These are phyloP conservation scores for Choreutis nemorana DNA, from an alignment of 2,888 invertebrate species.

Conservation along the genomic window DNA sequence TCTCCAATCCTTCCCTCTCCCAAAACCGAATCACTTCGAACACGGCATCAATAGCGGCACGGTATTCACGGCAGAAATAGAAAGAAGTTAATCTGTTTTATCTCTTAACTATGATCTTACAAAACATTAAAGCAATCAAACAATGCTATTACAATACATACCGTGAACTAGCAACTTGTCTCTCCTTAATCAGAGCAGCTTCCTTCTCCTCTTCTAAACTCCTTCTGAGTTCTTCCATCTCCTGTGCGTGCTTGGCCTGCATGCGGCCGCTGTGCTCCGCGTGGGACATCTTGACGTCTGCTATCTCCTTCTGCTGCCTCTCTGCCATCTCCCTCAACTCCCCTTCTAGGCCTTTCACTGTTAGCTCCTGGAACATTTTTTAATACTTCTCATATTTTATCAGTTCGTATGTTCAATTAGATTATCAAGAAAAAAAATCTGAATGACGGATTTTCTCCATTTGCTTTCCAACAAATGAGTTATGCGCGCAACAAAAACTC, in stretches of 20 bases:
- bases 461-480: neutral
- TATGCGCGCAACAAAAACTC: neutral
- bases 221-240: constrained; percentile 63
- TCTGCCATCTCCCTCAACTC: constrained; percentile 83
- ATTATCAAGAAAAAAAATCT: neutral
- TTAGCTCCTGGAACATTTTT: constrained; percentile 69
- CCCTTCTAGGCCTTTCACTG: constrained; percentile 86
- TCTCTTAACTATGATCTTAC: too few species aligned
- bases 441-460: neutral
- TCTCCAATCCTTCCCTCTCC: too few species aligned
- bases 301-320: constrained; percentile 72
- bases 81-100: too few species aligned
- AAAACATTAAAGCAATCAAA: neutral
- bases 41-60: too few species aligned
- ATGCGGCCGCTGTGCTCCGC: constrained; percentile 42
- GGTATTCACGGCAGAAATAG: too few species aligned
- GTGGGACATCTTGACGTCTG: constrained; percentile 54
- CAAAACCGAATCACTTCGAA: too few species aligned
- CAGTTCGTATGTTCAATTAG: neutral
- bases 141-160: constrained; percentile 10
- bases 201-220: constrained; percentile 52
- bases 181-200: constrained; percentile 44
- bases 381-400: neutral
- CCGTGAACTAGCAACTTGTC: constrained; percentile 52
- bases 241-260: constrained; percentile 46